A percentile compares a stretch with the other conserved stretches of the same genome.
Evolutionary conservation across 2,113 vertebrate genomes (phyloP).

Genomic region (Lampris megalopsis): DNA sequence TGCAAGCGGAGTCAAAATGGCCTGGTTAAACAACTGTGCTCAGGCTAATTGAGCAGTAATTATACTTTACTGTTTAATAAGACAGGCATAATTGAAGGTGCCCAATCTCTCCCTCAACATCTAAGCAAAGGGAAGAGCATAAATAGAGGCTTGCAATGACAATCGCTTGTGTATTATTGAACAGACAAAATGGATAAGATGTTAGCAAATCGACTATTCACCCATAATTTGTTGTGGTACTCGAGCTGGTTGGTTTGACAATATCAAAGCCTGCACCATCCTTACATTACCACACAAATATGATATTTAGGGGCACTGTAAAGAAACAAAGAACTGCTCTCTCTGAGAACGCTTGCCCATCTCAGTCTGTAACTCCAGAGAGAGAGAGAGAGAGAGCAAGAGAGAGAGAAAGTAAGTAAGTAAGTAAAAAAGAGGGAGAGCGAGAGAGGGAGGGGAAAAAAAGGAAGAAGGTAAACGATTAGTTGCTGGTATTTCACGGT

Average conservation of each 20-base stretch:
- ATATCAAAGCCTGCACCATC: not conserved
- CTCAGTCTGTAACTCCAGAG: not conserved
- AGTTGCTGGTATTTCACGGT: constrained; percentile 73
- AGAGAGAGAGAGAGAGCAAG: constrained; percentile 25
- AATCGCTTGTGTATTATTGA: constrained; percentile 1
- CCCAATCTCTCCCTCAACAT: constrained; percentile 29
- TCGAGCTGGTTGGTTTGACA: not conserved
- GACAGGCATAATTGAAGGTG: constrained; percentile 57
- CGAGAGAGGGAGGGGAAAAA: constrained; percentile 7
- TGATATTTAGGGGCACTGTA: too few species aligned
- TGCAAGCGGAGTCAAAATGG: constrained; percentile 11
- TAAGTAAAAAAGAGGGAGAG: constrained; percentile 21
- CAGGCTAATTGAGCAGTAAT: constrained; percentile 54
- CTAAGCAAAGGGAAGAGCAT: not conserved
- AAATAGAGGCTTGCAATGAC: not conserved
- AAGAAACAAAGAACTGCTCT: not conserved
- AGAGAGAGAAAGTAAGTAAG: constrained; percentile 5
- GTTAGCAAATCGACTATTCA: not conserved
- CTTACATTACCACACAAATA: too few species aligned
- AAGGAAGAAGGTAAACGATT: constrained; percentile 77
- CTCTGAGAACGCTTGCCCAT: too few species aligned
- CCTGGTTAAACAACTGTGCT: constrained; percentile 15
- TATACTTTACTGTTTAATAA: constrained; percentile 51
- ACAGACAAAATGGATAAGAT: not conserved
- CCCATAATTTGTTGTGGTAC: not conserved